Conservation (phyloP, 2,888 invertebrate genomes). For the Luffia ferchaultella region DNA sequence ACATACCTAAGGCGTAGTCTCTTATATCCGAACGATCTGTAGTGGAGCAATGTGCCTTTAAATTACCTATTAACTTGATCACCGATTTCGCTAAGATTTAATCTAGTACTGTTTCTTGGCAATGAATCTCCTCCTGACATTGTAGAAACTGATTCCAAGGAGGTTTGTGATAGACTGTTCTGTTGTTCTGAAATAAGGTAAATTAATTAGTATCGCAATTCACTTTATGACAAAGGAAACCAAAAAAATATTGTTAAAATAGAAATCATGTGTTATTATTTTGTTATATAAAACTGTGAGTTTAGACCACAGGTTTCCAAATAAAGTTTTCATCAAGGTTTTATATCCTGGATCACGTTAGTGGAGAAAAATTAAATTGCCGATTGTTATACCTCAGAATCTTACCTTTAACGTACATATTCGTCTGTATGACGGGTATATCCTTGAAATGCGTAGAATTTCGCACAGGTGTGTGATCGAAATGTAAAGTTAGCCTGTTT, state of each 20-base stretch:
- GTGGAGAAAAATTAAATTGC: too few species aligned
- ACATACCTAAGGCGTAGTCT: too few species aligned
- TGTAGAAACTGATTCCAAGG: slow-evolving; percentile 79
- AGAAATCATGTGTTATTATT: too few species aligned
- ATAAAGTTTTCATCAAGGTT: too few species aligned
- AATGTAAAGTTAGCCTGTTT: slow-evolving; percentile 75
- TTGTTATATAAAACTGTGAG: too few species aligned
- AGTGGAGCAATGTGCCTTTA: too few species aligned
- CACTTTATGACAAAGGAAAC: background rate
- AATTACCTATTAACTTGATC: slow-evolving; percentile 60
- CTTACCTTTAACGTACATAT: slow-evolving; percentile 34
- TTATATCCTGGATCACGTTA: too few species aligned
- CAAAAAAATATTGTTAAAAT: too few species aligned
- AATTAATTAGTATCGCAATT: slow-evolving; percentile 20
- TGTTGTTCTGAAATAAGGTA: slow-evolving; percentile 54
- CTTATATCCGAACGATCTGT: too few species aligned
- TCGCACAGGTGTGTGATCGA: slow-evolving; percentile 74
- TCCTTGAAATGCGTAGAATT: slow-evolving; percentile 81
- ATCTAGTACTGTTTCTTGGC: slow-evolving; percentile 40
- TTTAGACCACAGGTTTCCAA: too few species aligned
- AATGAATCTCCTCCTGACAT: slow-evolving; percentile 69
- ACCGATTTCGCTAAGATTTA: slow-evolving; percentile 53
- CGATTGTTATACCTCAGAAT: too few species aligned
- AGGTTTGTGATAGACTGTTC: slow-evolving; percentile 78
- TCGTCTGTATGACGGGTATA: slow-evolving; percentile 52